Evolutionary conservation across 2,888 invertebrate genomes (phyloP), one percentile per base, ranked within the genome.

Genomic region (Oxytorus armatus): DNA sequence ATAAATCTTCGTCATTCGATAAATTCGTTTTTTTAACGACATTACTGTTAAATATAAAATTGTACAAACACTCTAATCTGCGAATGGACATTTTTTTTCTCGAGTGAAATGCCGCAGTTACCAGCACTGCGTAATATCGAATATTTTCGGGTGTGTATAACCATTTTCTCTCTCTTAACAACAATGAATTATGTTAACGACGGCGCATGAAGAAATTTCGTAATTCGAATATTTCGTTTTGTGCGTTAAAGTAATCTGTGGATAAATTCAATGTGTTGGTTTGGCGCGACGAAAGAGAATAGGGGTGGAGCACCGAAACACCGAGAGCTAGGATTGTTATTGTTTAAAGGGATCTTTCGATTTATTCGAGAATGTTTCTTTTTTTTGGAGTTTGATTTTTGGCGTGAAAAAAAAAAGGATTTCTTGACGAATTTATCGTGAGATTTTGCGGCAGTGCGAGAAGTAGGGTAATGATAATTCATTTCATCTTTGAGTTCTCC

Each of bases 281-380:
- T 66, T 53, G n/a, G 68, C 16, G 53, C 21, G 10, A 57, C 5
- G 21, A 36, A 57, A 57, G 33, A 29, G 33, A 74, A 55, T 55
- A 65, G 65, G 74, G 74, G 74, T 55, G 65, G 74, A 74, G 74
- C 65, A 74, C 65, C 65, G 53, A n/a, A 29, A 10, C 23, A 16
- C 10, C 29, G 51, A 51, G 51, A 51, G 23, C n/a, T 8, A 23
- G 39, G 42, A 42, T 11, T 25, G 29, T 18, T 55, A 57, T 33
- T 3, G 42, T 42, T 49, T 3, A 1, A 18, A 36, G 51, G 33
- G 25, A 39, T 74, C 53, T 68, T 42, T 7, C 23, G 14, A 5
- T 25, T 39, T 16, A 4, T 29, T 23, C 16, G 29, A 29, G 29
- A 29, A 29, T 29, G 29, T 29, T 29, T 5, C 29, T 5, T 29